Conservation (phyloP, 2,797 vertebrate genomes). For the Miichthys miiuy region DNA sequence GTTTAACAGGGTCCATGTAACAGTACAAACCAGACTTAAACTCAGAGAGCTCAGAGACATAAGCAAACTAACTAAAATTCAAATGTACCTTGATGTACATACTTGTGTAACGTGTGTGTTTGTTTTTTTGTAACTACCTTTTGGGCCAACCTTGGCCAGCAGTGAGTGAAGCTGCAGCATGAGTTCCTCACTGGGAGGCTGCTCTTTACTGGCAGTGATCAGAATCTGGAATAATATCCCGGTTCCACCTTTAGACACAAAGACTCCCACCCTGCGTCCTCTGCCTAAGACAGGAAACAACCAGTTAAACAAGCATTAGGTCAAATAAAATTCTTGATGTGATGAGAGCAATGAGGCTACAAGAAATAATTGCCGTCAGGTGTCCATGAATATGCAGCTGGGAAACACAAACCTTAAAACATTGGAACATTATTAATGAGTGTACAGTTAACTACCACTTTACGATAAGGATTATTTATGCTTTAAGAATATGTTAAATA, state of each 20-base stretch:
- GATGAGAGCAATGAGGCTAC: background rate
- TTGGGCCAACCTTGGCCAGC: conserved; percentile 95
- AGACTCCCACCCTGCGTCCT: conserved; percentile 89
- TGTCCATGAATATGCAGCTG: background rate
- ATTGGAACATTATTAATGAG: background rate
- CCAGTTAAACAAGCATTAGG: conserved; percentile 33
- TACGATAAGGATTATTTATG: background rate
- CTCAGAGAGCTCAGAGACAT: background rate
- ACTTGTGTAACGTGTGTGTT: background rate
- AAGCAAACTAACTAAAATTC: background rate
- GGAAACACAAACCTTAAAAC: background rate
- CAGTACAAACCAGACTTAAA: background rate
- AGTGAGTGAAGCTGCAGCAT: conserved; percentile 95
- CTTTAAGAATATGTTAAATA: background rate
- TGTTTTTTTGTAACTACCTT: conserved; percentile 84
- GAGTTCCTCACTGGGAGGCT: conserved; percentile 91
- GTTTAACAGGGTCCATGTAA: background rate
- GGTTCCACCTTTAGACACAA: conserved; percentile 96
- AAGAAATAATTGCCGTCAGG: background rate
- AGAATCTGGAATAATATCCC: conserved; percentile 93
- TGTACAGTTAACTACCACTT: background rate
- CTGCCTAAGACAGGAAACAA: conserved; percentile 83
- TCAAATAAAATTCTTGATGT: conserved; percentile 8
- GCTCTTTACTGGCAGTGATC: conserved; percentile 89
- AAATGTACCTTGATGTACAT: background rate